Base-by-base conservation (phyloP, 2,797 vertebrate species). In the Siniperca undulata region DNA sequence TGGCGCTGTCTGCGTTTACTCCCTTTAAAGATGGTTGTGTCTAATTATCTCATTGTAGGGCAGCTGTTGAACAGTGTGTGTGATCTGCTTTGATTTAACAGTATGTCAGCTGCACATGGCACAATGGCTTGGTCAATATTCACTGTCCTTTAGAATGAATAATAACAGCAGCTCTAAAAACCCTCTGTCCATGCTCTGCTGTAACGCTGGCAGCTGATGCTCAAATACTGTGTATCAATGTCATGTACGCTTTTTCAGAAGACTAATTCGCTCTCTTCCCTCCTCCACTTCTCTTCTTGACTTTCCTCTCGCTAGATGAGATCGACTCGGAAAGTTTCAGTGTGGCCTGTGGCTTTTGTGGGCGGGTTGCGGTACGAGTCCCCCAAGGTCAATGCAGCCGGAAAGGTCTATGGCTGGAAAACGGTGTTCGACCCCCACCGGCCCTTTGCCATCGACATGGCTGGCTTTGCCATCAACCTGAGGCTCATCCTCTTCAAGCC, bases 391-490 rank as follows among this genome's bases (percentile, higher is more conserved):
- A 99, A 99, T 0, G 97, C 97, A 1, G 98, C 97, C 0, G 99
- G 99, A 66, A 99, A 99, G 94, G 99, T 99, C 61, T 98, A 98
- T 0, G 99, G 99, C 92, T 99, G 98, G 98, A 99, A 99, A 93
- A 98, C 98, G 0, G 98, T 99, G 69, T 99, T 99, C 22, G 99
- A 99, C 92, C 98, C 98, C 0, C 98, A 99, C 58, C 96, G 99
- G 6, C 99, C 99, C 5, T 99, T 99, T 36, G 99, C 98, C 42
- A 99, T 99, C n/a, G 99, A 99, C 96, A 99, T 99, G 99, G 99
- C 98, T 0, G 99, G 99, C 34, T 99, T 99, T 12, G 97, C 98
- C 0, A 96, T 99, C 93, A 99, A 99, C 95, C 95, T 99, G 83
- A 91, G 97, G 22, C 97, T 99, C 77, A 97, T 99, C 75, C 97